phyloP scores from a whole-genome alignment of 1,140 invertebrate genomes.

The Lucilia cuprina region DNA sequence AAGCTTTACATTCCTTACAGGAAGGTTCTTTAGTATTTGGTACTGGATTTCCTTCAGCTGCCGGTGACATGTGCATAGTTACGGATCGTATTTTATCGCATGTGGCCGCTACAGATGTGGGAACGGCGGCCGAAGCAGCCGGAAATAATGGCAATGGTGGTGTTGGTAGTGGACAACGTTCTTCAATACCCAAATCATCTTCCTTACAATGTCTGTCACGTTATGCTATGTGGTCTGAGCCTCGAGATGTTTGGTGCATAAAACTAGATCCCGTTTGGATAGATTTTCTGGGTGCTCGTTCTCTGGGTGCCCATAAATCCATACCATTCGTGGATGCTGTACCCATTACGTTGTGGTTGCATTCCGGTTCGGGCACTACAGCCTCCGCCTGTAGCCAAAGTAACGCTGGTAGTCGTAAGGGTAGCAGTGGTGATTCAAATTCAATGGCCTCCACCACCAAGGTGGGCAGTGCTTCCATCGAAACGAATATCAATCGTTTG shows the following conservation, averaged over 20 bases:
- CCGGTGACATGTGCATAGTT: conserved; percentile 72
- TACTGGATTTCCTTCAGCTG: conserved; percentile 74
- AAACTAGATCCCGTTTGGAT: conserved; percentile 90
- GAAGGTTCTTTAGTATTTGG: conserved; percentile 77
- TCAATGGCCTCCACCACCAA: conserved; percentile 16
- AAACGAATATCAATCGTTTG: conserved; percentile 40
- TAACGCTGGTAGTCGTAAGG: conserved; percentile 12
- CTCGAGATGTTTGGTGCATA: conserved; percentile 87
- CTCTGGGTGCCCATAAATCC: conserved; percentile 74
- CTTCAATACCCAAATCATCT: conserved; percentile 47
- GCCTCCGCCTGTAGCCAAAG: conserved; percentile 15
- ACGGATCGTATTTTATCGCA: conserved; percentile 79
- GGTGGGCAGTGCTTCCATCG: conserved; percentile 21
- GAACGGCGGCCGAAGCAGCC: conserved; percentile 12
- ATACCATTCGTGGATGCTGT: conserved; percentile 90
- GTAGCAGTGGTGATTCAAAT: neutral
- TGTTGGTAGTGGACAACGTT: conserved; percentile 24
- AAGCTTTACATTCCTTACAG: conserved; percentile 76
- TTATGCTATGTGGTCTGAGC: conserved; percentile 83
- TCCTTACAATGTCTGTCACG: conserved; percentile 62
- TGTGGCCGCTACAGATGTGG: conserved; percentile 63
- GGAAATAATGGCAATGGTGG: conserved; percentile 42
- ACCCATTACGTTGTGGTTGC: conserved; percentile 83
- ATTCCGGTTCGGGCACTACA: conserved; percentile 50
- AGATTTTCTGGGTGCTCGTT: conserved; percentile 85